Conservation (phyloP, 2,797 vertebrate species). For the Loris lydekkerianus region DNA sequence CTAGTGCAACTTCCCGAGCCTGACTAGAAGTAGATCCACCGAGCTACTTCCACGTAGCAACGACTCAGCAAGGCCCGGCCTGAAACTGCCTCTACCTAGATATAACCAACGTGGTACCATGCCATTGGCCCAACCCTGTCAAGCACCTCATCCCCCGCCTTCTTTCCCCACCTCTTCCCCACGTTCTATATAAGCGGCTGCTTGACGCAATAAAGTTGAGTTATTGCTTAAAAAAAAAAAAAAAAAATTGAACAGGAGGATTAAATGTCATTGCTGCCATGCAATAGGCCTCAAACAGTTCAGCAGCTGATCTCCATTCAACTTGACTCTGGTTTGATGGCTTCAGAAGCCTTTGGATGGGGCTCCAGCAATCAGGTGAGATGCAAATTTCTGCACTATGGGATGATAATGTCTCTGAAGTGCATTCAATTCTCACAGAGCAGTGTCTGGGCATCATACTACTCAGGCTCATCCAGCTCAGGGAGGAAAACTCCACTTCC, state of each 20-base stretch:
- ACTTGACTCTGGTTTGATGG: constrained; percentile 91
- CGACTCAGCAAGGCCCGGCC: too few relatives aligned
- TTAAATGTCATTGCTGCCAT: constrained; percentile 90
- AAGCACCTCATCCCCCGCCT: too few relatives aligned
- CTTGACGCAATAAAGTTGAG: too few relatives aligned
- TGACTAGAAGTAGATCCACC: too few relatives aligned
- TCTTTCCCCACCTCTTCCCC: too few relatives aligned
- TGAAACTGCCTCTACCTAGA: too few relatives aligned
- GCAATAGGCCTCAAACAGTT: constrained; percentile 89
- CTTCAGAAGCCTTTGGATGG: constrained; percentile 94
- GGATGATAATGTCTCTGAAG: constrained; percentile 96
- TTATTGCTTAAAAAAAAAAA: too few relatives aligned
- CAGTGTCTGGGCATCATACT: constrained; percentile 96
- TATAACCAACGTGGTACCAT: too few relatives aligned
- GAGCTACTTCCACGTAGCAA: too few relatives aligned
- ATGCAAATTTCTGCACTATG: constrained; percentile 91
- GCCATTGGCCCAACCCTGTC: too few relatives aligned
- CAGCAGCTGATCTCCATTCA: constrained; percentile 88
- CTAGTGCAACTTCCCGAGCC: too few relatives aligned
- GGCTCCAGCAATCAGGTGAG: constrained; percentile 93
- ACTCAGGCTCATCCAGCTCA: constrained; percentile 92
- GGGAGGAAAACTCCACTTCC: constrained; percentile 96
- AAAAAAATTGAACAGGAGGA: constrained; percentile 85
- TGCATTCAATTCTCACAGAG: constrained; percentile 94
- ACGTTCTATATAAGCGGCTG: too few relatives aligned